Evolutionary conservation across 2,797 vertebrate genomes (phyloP).

Genomic region (Gobio occitaniae): DNA sequence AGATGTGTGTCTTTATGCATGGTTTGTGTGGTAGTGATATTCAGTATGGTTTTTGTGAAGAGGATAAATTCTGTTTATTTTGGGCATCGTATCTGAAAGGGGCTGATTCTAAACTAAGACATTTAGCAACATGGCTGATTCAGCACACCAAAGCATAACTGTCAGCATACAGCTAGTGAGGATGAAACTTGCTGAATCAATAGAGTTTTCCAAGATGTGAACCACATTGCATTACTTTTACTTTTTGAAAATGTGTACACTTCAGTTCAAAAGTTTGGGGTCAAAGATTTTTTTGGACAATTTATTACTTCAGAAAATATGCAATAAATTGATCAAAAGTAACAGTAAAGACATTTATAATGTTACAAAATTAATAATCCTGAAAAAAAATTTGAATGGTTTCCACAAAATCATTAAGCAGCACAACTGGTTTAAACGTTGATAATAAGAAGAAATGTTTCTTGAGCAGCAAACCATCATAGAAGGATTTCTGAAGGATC

Average conservation of each 20-base stretch:
- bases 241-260: background rate
- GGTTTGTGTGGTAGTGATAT: background rate
- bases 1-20: background rate
- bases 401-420: background rate
- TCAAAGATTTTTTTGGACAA: background rate
- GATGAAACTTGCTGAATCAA: constrained; percentile 18
- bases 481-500: background rate
- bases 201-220: background rate
- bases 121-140: background rate
- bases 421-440: background rate
- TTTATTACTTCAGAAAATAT: background rate
- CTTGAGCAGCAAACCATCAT: background rate
- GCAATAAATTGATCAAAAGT: background rate
- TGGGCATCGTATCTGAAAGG: background rate
- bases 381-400: background rate
- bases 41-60: background rate
- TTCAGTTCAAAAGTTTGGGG: background rate
- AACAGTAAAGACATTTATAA: background rate
- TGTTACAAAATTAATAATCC: background rate
- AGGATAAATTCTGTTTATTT: background rate
- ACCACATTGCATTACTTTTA: background rate
- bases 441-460: background rate
- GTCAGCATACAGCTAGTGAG: constrained; percentile 26
- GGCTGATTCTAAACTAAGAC: background rate
- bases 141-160: background rate